phyloP scores from a whole-genome alignment of 1,140 invertebrate species.

The Tetranychus urticae region DNA sequence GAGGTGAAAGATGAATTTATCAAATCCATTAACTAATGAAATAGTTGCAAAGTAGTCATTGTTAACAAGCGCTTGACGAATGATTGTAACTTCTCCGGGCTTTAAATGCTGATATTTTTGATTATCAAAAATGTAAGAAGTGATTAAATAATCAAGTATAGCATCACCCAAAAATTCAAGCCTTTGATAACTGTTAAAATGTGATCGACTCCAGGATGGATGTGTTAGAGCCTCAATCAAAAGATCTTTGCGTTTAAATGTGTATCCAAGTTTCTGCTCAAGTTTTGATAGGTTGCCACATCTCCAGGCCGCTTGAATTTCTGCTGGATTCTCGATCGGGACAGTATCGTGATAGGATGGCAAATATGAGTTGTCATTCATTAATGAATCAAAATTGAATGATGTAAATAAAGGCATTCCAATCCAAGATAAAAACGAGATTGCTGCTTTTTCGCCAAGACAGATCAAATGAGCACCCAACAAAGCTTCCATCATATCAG shows the following conservation, averaged over 20 bases:
- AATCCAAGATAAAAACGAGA: slow-evolving; percentile 47
- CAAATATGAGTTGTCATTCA: too few relatives aligned
- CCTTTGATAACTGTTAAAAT: slow-evolving; percentile 30
- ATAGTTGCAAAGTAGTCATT: slow-evolving; percentile 79
- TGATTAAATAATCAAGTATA: slow-evolving; percentile 62
- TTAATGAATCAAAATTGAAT: not conserved
- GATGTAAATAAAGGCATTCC: slow-evolving; percentile 15
- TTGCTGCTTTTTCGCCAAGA: slow-evolving; percentile 28
- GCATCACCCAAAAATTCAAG: slow-evolving; percentile 37
- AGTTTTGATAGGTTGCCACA: slow-evolving; percentile 1
- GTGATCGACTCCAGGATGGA: slow-evolving; percentile 27
- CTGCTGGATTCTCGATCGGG: too few relatives aligned
- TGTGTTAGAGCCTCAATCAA: slow-evolving; percentile 27
- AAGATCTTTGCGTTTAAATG: slow-evolving; percentile 33
- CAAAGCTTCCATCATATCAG: slow-evolving; percentile 59
- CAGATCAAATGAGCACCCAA: slow-evolving; percentile 43
- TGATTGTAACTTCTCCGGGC: slow-evolving; percentile 67
- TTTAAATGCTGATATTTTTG: slow-evolving; percentile 28
- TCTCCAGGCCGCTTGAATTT: too few relatives aligned
- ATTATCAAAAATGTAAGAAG: slow-evolving; percentile 52
- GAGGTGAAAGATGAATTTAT: slow-evolving; percentile 22
- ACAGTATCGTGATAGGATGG: too few relatives aligned
- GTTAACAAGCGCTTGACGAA: slow-evolving; percentile 78
- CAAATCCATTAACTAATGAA: slow-evolving; percentile 49
- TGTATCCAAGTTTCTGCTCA: slow-evolving; percentile 36